Base-by-base conservation (phyloP, 2,888 invertebrate genomes). In the Ormyrus nitidulus region DNA sequence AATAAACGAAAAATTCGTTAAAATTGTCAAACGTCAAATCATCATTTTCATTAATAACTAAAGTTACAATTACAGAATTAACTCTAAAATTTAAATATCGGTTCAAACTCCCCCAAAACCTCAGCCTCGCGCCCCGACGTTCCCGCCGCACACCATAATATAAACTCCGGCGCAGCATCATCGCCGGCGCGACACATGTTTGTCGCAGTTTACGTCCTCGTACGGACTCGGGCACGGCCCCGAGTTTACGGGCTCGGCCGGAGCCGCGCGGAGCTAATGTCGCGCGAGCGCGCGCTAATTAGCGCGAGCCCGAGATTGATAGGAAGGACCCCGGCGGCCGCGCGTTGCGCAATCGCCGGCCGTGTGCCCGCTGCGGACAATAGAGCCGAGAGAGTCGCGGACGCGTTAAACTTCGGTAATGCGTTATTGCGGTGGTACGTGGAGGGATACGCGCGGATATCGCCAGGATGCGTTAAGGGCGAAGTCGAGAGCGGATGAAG, bases 301-400 rank as follows among this genome's bases (percentile, higher is more conserved):
- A 84, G 68, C 84, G 79, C 82, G 44, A 56, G 77, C 79, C 34
- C 58, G 80, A 81, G 84, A 86, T 86, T 85, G 84, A 86, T 85
- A 83, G 84, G 81, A 83, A 84, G 79, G 81, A 83, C 81, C 85
- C 82, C 48, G 49, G 54, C 54, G 10, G 34, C 51, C 56, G 46
- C 8, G 13, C 68, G 81, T 87, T 86, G 82, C 85, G 84, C 81
- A 86, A 86, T 49, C 48, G n/a, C 6, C 44, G 49, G 68, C 62
- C 49, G 51, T 58, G 51, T 51, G 75, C 66, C 66, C 13, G 46
- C 44, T 53, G 51, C 54, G 48, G n/a, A 44, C 8, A 56, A 56
- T n/a, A 0, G 10, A 5, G n/a, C 56, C 34, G 56, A 56, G 56
- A 1, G 56, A 1, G 11, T 56, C n/a, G 34, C 34, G 10, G 19